Evolutionary conservation across 2,888 invertebrate genomes (phyloP).

Genomic region (Tetragonula carbonaria): DNA sequence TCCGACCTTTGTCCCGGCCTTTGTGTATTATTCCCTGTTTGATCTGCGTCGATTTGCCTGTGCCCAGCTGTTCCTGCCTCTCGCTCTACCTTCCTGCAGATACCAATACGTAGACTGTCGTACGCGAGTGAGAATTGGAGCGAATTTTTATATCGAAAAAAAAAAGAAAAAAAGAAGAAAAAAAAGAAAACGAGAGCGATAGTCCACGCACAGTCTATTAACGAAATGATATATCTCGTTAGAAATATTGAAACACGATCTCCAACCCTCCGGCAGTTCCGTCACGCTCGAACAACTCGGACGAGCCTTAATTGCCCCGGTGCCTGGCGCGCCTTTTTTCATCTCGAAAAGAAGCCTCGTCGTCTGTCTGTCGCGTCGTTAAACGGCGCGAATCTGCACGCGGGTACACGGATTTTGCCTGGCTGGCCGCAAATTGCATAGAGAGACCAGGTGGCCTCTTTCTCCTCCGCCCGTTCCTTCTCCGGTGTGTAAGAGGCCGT

Average conservation of each 20-base stretch:
- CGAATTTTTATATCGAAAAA: no score
- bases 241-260: no score
- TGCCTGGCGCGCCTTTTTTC: no score
- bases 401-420: conserved; percentile 59
- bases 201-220: no score
- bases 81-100: no score
- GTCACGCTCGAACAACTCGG: neutral
- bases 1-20: neutral
- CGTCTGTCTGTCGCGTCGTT: conserved; percentile 26
- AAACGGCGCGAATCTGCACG: conserved; percentile 9
- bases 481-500: conserved; percentile 58
- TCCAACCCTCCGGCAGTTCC: neutral
- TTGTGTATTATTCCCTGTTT: conserved; percentile 39
- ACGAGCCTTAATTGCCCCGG: conserved; percentile 7
- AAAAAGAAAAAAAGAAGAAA: no score
- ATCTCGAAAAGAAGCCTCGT: conserved; percentile 2
- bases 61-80: no score
- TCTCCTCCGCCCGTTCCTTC: no score
- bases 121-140: no score
- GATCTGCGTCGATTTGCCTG: conserved; percentile 1
- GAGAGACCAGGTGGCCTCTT: conserved; percentile 51
- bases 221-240: no score
- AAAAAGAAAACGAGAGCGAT: no score
- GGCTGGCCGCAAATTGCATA: conserved; percentile 64
- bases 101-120: no score